phyloP scores from a whole-genome alignment of 2,888 invertebrate species.

The Stenolophus ochropezus region DNA sequence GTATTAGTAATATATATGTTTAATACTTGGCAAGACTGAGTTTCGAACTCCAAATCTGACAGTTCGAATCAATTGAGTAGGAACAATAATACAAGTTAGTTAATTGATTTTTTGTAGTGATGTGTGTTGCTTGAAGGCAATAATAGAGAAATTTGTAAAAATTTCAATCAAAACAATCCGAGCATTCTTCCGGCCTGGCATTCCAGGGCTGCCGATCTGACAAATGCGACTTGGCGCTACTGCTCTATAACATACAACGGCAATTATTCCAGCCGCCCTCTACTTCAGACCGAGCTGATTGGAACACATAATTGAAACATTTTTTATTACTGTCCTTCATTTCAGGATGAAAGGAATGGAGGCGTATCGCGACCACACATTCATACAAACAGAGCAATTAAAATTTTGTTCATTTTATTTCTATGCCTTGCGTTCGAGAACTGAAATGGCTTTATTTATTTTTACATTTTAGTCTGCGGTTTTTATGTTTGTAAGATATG shows the following conservation, averaged over 20 bases:
- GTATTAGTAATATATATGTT: no score
- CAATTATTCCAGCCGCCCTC: conserved; percentile 44
- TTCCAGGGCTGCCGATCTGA: background rate
- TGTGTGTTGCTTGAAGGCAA: background rate
- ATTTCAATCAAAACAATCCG: background rate
- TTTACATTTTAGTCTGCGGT: background rate
- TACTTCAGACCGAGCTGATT: conserved; percentile 37
- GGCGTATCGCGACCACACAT: background rate
- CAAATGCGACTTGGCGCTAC: background rate
- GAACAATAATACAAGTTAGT: no score
- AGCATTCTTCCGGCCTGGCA: background rate
- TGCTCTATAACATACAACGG: conserved; percentile 8
- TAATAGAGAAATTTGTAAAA: background rate
- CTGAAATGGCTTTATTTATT: background rate
- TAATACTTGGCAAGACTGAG: no score
- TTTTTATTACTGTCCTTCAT: conserved; percentile 51
- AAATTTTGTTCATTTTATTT: conserved; percentile 18
- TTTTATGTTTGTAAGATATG: background rate
- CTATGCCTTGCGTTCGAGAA: background rate
- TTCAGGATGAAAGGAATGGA: conserved; percentile 45
- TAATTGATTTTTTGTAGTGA: no score
- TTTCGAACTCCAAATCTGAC: no score
- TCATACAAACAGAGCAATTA: background rate
- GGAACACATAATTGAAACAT: conserved; percentile 59
- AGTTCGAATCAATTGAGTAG: no score